These are phyloP conservation scores for Petrocephalus sullivani DNA, from an alignment of 2,797 vertebrate genomes.

Conservation along the genomic window DNA sequence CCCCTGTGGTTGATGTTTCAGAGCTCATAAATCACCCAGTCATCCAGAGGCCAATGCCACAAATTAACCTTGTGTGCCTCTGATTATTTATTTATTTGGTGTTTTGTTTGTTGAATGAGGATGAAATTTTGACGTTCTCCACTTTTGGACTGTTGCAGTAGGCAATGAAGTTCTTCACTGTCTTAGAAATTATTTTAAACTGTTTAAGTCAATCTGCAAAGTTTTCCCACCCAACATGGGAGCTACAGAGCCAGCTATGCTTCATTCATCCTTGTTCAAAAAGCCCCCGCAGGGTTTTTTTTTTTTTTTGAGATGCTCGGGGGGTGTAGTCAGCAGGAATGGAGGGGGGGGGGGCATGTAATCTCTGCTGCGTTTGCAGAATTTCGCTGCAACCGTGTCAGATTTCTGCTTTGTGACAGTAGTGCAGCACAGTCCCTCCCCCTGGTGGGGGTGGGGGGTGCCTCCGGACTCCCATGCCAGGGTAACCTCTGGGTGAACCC, in stretches of 20 bases:
- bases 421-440: background rate
- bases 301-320: background rate
- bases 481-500: background rate
- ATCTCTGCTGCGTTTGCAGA: background rate
- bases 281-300: background rate
- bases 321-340: background rate
- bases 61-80: background rate
- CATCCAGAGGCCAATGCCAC: background rate
- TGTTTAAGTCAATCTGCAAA: background rate
- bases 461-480: background rate
- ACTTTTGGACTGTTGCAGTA: too few relatives aligned
- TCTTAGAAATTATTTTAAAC: background rate
- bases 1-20: background rate
- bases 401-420: background rate
- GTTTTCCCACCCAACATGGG: background rate
- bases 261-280: background rate
- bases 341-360: background rate
- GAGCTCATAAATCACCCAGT: background rate
- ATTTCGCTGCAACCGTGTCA: background rate
- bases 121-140: background rate
- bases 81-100: background rate
- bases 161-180: background rate
- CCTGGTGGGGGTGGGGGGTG: background rate
- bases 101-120: background rate
- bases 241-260: background rate